Base-by-base conservation (phyloP, 1,140 invertebrate species). In the Cherax destructor region DNA sequence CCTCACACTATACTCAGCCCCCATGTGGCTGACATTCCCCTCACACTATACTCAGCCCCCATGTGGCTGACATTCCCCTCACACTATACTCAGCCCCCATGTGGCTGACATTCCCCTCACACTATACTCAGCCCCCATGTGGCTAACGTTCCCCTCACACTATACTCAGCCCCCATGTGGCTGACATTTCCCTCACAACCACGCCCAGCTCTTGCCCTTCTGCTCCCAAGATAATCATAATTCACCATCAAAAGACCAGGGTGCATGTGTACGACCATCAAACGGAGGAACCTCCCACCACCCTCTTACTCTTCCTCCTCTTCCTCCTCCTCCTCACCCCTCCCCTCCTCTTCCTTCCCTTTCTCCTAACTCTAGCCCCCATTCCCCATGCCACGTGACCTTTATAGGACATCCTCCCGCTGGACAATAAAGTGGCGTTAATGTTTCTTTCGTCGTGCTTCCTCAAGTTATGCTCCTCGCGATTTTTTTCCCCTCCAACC, bases 351-450 rank as follows among this genome's bases (percentile, higher is more conserved):
- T 56, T 13, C 13, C 52, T 56, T 56, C 13, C 52, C 52, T 56
- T 56, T 10, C 13, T 56, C 52, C 52, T 56, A 56, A 10, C 52
- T 13, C 52, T 10, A 9, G 52, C 52, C 13, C 52, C 52, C 52
- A 56, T 13, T 56, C 52, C 52, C 13, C 13, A 56, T 13, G 9
- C 52, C 52, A 10, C 13, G 6, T 30, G n/a, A 30, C 24, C 69
- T 30, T n/a, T 30, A 30, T 30, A 30, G 69, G 24, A 74, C 69
- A 30, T 24, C 69, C 24, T 74, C 69, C 69, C 24, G 69, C 69
- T 74, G 69, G 69, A 74, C 69, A 30, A 74, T 74, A 74, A 74
- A 74, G 16, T 74, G n/a, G 24, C 24, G 69, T 74, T 74, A 74
- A 74, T 74, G 69, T 30, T 74, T 74, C 69, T 74, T 21, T 30